Evolutionary conservation across 2,797 vertebrate species (phyloP), one percentile per base, ranked within the genome.

Genomic region (Leucoraja ocellata): DNA sequence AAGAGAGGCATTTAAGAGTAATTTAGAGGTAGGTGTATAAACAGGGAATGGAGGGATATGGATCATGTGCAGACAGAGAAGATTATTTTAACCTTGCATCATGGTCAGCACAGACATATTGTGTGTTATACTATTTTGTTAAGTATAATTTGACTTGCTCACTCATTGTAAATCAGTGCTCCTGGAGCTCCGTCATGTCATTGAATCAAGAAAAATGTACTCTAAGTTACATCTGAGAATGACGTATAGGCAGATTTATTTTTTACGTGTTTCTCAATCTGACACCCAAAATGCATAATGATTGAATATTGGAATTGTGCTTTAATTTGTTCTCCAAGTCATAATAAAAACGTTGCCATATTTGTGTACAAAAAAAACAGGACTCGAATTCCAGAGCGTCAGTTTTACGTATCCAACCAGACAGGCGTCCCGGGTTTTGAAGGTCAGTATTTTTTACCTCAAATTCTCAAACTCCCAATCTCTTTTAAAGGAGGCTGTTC

Each of bases 321-420:
- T 76, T 76, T 92, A 21, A 61, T 58, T 10, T 23, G 28, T 18
- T 28, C 25, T 14, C 13, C 4, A 76, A 92, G 16, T 8, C 46
- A 92, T 58, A 3, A 68, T 32, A 88, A 91, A 74, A 73, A 28
- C 25, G 4, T 28, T 73, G 73, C 46, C 71, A 63, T 91, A 54
- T 46, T 91, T 92, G 71, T 74, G 21, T 25, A 11, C 21, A 18
- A 74, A 74, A 68, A 73, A 74, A 21, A 74, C 71, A 92, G 90
- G 90, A 58, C 68, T 92, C 18, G 90, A 92, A 71, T 92, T 92
- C 90, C 90, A 92, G 90, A 92, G 58, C 25, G 90, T 92, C 39
- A 92, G 90, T 28, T 92, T 92, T 16, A 76, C 90, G 2, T 92
- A 92, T 39, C 90, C 90, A 4, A 92, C 90, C 4, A 92, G 65